These are phyloP conservation scores for Hirtodrosophila trivittata DNA, from an alignment of 2,888 invertebrate genomes.

Conservation along the genomic window DNA sequence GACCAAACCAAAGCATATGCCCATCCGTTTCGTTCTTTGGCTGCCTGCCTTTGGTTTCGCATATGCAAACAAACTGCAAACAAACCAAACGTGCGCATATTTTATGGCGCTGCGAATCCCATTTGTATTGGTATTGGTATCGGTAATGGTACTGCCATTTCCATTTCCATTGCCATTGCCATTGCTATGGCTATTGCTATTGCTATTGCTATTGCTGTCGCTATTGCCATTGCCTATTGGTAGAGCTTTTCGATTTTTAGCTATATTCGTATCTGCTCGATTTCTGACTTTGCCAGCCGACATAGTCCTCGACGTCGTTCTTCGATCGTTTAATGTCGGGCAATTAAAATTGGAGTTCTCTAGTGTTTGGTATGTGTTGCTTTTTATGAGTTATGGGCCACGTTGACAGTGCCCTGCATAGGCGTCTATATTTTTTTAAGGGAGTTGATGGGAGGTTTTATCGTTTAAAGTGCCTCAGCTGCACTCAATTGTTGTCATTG, in stretches of 20 bases:
- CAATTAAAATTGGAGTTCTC: slow-evolving; percentile 73
- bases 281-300: slow-evolving; percentile 26
- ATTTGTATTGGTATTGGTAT: slow-evolving; percentile 35
- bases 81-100: slow-evolving; percentile 77
- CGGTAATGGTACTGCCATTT: background rate
- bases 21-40: slow-evolving; percentile 6
- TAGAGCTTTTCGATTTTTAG: slow-evolving; percentile 31
- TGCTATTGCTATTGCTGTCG: slow-evolving; percentile 8
- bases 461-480: slow-evolving; percentile 33
- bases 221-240: slow-evolving; percentile 7
- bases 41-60: slow-evolving; percentile 35
- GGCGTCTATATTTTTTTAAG: slow-evolving; percentile 14
- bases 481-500: slow-evolving; percentile 49
- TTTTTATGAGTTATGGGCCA: slow-evolving; percentile 68
- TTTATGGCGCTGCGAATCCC: slow-evolving; percentile 69
- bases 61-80: slow-evolving; percentile 75
- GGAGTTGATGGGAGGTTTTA: background rate
- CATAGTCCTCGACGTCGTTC: slow-evolving; percentile 25
- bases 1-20: slow-evolving; percentile 16
- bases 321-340: slow-evolving; percentile 79
- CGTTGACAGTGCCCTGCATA: slow-evolving; percentile 52
- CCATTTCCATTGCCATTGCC: background rate
- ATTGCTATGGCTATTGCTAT: slow-evolving; percentile 9
- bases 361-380: slow-evolving; percentile 46
- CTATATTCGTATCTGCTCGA: slow-evolving; percentile 8